These are phyloP conservation scores for Anorthoa munda DNA, from an alignment of 2,888 invertebrate genomes.

Conservation along the genomic window DNA sequence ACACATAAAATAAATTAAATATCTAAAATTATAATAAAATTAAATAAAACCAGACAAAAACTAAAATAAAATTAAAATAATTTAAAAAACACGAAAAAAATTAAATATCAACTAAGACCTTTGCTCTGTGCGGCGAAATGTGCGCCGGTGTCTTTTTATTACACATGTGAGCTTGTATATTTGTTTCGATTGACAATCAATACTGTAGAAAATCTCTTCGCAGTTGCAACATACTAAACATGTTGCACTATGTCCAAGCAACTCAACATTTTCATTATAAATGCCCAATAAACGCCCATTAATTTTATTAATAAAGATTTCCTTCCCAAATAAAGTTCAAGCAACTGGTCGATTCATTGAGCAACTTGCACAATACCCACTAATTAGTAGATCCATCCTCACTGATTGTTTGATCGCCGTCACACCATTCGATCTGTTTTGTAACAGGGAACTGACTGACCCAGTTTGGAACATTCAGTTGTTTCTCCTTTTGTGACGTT, in stretches of 20 bases:
- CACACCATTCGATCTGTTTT: constrained; percentile 50
- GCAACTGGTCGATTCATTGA: constrained; percentile 6
- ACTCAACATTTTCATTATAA: neutral
- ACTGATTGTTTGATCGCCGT: constrained; percentile 69
- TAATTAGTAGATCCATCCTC: constrained; percentile 68
- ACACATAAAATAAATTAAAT: no score
- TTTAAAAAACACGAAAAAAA: no score
- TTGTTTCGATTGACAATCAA: neutral
- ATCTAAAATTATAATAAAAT: no score
- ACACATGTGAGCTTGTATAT: no score
- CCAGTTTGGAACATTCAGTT: constrained; percentile 40
- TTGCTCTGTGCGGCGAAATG: no score
- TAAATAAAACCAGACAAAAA: no score
- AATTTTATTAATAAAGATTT: neutral
- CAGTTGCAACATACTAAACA: no score
- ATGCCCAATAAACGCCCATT: no score
- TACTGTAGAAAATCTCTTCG: neutral
- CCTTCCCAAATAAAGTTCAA: constrained; percentile 9
- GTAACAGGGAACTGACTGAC: constrained; percentile 36
- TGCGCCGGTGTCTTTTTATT: no score
- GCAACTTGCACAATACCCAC: constrained; percentile 27
- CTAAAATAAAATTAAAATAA: no score
- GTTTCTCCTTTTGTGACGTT: constrained; percentile 27
- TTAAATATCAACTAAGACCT: no score
- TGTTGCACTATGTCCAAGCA: no score